Conservation (phyloP, 2,888 invertebrate species). For the Silvanus unidentatus region DNA sequence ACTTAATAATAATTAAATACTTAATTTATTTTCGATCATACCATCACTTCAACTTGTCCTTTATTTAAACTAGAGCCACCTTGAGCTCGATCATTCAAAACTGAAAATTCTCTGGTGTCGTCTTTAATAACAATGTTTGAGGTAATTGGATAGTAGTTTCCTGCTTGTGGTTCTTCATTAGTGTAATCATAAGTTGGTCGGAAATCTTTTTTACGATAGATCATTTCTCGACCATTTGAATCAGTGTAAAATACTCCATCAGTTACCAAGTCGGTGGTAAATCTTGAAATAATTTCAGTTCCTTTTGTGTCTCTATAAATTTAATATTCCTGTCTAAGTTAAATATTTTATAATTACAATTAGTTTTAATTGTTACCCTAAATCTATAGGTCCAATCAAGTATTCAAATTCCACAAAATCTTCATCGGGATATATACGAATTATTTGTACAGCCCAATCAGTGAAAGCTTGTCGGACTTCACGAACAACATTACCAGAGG, state of each 20-base stretch:
- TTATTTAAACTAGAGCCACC: constrained; percentile 56
- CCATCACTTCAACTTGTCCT: constrained; percentile 62
- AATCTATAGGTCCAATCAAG: constrained; percentile 52
- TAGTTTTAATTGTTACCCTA: constrained; percentile 39
- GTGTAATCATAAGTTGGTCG: constrained; percentile 54
- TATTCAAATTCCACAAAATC: constrained; percentile 47
- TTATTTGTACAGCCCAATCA: constrained; percentile 62
- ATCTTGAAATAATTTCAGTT: constrained; percentile 64
- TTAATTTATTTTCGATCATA: constrained; percentile 32
- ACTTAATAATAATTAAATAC: background rate
- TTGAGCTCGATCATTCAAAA: constrained; percentile 57
- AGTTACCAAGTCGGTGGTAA: constrained; percentile 52
- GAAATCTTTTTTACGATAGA: constrained; percentile 54
- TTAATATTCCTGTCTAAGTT: background rate
- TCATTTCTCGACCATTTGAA: constrained; percentile 69
- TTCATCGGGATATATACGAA: constrained; percentile 56
- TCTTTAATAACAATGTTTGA: constrained; percentile 57
- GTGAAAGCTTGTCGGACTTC: constrained; percentile 60
- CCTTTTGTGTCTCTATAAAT: constrained; percentile 49
- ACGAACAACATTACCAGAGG: constrained; percentile 45
- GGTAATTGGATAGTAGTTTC: constrained; percentile 73
- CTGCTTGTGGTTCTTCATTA: constrained; percentile 52
- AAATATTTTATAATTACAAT: background rate
- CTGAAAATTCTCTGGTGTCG: constrained; percentile 46
- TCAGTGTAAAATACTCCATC: constrained; percentile 65